These are phyloP conservation scores for Diachrysia chrysitis DNA, from an alignment of 2,888 invertebrate species.

Conservation along the genomic window DNA sequence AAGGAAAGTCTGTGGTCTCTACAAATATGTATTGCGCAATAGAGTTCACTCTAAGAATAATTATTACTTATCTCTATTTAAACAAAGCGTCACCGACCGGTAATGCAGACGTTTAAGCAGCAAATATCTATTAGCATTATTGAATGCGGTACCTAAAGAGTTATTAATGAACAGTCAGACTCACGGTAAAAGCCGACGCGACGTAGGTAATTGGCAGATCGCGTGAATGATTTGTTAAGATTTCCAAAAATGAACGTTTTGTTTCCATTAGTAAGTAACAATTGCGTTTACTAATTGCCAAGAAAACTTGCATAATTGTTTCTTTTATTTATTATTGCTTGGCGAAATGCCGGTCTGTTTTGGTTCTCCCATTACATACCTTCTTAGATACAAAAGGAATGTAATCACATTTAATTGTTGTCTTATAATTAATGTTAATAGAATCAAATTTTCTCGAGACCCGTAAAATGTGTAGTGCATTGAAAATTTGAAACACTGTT, in stretches of 20 bases:
- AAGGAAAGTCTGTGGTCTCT: conserved; percentile 25
- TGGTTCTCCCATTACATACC: not conserved
- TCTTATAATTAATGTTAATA: not conserved
- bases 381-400: not conserved
- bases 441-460: too few species aligned
- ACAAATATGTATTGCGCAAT: conserved; percentile 51
- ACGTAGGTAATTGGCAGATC: conserved; percentile 35
- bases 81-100: conserved; percentile 50
- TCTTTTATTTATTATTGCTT: not conserved
- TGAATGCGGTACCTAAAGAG: conserved; percentile 36
- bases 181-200: conserved; percentile 12
- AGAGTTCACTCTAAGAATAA: conserved; percentile 56
- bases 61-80: conserved; percentile 53
- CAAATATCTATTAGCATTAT: conserved; percentile 58
- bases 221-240: conserved; percentile 39
- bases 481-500: conserved; percentile 12
- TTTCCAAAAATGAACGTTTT: conserved; percentile 38
- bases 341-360: not conserved
- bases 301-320: conserved; percentile 13
- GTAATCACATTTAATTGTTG: not conserved
- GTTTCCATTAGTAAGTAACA: conserved; percentile 15
- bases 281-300: conserved; percentile 14
- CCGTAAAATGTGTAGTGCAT: conserved; percentile 1
- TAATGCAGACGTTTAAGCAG: conserved; percentile 46
- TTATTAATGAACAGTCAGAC: conserved; percentile 63